Conservation (phyloP, 92 coral and sea anemone genomes). For the Siderastrea siderea region DNA sequence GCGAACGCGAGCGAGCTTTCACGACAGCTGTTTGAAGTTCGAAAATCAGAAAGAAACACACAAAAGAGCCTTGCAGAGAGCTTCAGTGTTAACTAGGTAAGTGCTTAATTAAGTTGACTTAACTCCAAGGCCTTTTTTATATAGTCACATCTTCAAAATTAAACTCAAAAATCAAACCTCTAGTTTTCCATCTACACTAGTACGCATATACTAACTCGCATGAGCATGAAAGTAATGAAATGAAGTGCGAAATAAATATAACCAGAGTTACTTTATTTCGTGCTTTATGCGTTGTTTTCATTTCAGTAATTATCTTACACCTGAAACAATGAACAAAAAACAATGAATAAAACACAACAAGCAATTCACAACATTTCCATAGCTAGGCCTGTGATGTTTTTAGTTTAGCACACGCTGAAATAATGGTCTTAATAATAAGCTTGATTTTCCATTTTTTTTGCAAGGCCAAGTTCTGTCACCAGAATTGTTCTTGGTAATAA, state of each 20-base stretch:
- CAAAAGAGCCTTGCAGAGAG: slow-evolving; percentile 25
- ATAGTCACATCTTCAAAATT: neutral
- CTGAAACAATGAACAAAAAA: neutral
- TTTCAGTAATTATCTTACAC: neutral
- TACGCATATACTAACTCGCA: too few relatives aligned
- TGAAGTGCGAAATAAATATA: neutral
- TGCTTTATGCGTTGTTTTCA: neutral
- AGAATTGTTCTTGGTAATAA: neutral
- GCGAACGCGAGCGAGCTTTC: slow-evolving; percentile 1
- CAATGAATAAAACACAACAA: neutral
- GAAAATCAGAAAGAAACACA: neutral
- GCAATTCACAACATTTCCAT: neutral
- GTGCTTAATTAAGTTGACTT: neutral
- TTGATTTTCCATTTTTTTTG: neutral
- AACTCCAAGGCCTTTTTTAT: neutral
- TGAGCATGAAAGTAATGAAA: neutral
- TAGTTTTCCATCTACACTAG: neutral
- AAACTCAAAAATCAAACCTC: too few relatives aligned
- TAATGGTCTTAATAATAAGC: neutral
- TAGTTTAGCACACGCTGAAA: neutral
- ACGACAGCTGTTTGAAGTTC: slow-evolving; percentile 26
- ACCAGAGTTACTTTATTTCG: neutral
- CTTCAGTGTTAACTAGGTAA: slow-evolving; percentile 25
- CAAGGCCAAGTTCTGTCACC: neutral
- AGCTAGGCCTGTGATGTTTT: slow-evolving; percentile 2